These are phyloP conservation scores for Asobara japonica DNA, from an alignment of 1,140 invertebrate genomes.

Conservation along the genomic window DNA sequence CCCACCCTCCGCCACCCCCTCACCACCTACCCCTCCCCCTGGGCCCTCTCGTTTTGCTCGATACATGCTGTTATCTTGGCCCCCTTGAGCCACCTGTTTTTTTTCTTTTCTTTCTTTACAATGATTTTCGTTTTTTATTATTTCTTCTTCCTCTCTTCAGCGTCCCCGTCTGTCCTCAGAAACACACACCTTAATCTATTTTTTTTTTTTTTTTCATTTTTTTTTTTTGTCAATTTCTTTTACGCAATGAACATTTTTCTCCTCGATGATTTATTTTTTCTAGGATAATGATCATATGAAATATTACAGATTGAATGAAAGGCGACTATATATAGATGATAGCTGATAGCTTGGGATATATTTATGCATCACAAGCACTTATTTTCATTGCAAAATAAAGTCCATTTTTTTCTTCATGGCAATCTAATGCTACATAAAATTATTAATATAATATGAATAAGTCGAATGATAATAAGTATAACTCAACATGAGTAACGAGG, in stretches of 20 bases:
- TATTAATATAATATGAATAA: conserved; percentile 7
- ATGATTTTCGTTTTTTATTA: not conserved
- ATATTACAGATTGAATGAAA: not conserved
- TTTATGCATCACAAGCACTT: not conserved
- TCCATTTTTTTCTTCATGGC: not conserved
- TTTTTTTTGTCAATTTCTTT: not conserved
- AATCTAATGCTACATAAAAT: not conserved
- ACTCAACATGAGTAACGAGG: conserved; percentile 6
- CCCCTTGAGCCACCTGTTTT: conserved; percentile 12
- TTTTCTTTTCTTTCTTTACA: not conserved
- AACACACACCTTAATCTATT: not conserved
- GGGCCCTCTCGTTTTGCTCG: not conserved
- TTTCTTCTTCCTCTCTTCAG: conserved; percentile 4
- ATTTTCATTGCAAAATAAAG: not conserved
- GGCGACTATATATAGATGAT: not conserved
- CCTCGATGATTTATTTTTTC: conserved; percentile 2
- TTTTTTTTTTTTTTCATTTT: not conserved
- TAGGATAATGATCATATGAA: not conserved
- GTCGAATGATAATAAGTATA: conserved; percentile 13
- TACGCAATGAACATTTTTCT: not conserved
- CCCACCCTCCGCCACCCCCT: too few relatives aligned
- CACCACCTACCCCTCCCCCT: not conserved
- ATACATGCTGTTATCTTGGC: conserved; percentile 23
- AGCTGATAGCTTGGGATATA: not conserved
- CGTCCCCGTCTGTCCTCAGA: not conserved